Conservation (phyloP, 2,113 vertebrate genomes). For the Lamprologus callipterus region DNA sequence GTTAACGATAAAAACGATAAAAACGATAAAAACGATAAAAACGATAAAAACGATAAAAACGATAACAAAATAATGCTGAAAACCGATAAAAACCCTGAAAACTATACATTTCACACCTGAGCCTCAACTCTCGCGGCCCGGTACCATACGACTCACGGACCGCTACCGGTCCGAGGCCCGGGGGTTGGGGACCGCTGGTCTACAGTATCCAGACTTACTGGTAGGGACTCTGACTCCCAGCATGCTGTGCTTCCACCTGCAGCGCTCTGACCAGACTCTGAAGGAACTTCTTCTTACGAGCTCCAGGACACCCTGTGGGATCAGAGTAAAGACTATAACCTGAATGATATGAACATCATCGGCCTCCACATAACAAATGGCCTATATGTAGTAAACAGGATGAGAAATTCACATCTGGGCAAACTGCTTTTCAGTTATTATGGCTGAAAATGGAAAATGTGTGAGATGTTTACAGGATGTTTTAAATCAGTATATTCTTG, state of each 20-base stretch:
- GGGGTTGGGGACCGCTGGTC: too few relatives aligned
- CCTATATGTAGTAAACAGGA: background rate
- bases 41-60: too few relatives aligned
- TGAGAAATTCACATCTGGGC: background rate
- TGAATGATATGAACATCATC: background rate
- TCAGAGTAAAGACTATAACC: background rate
- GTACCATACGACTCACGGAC: too few relatives aligned
- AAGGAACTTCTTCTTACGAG: constrained; percentile 54
- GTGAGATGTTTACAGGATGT: background rate
- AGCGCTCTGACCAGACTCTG: constrained; percentile 50
- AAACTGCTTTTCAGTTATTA: background rate
- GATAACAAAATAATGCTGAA: too few relatives aligned
- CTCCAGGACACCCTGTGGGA: constrained; percentile 54
- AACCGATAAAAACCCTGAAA: too few relatives aligned
- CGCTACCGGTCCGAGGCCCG: too few relatives aligned
- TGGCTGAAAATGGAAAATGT: background rate
- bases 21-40: too few relatives aligned
- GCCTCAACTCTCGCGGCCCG: too few relatives aligned
- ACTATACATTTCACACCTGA: rapidly evolving
- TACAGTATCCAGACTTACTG: background rate
- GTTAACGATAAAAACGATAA: too few relatives aligned
- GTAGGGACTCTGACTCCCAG: constrained; percentile 13
- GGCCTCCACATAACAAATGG: background rate
- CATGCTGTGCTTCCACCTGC: constrained; percentile 49
- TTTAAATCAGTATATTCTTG: background rate